Conservation (phyloP, 2,888 invertebrate species). For the Dryobota labecula region DNA sequence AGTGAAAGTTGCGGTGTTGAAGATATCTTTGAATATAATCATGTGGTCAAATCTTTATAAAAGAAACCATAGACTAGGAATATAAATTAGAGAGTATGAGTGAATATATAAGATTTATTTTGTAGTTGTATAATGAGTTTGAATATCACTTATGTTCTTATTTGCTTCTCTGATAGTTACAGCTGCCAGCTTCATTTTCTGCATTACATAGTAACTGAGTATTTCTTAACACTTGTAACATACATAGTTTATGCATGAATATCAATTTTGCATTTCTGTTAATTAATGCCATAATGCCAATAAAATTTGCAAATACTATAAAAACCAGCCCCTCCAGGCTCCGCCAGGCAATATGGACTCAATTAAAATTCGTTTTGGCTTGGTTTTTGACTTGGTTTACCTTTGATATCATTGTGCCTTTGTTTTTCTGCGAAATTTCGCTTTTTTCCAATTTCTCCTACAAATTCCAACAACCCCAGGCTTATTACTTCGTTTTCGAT, state of each 20-base stretch:
- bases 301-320: conserved; percentile 1
- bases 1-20: conserved; percentile 55
- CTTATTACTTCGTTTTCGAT: neutral
- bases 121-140: neutral
- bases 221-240: conserved; percentile 32
- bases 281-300: neutral
- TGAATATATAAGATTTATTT: conserved; percentile 14
- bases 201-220: conserved; percentile 5
- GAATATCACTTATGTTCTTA: neutral
- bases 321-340: neutral
- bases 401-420: neutral
- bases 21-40: conserved; percentile 46
- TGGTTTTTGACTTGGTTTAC: too few relatives aligned
- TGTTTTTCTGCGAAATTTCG: too few relatives aligned
- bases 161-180: conserved; percentile 1
- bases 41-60: conserved; percentile 21
- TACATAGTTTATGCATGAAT: conserved; percentile 27
- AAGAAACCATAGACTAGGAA: conserved; percentile 45
- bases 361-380: too few relatives aligned
- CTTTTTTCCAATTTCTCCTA: neutral
- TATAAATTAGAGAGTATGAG: conserved; percentile 46
- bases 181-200: conserved; percentile 11
- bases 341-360: neutral
- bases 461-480: neutral
- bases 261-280: conserved; percentile 22